Evolutionary conservation across 2,113 vertebrate species (phyloP), one percentile per base, ranked within the genome.

Genomic region (Osmerus mordax): DNA sequence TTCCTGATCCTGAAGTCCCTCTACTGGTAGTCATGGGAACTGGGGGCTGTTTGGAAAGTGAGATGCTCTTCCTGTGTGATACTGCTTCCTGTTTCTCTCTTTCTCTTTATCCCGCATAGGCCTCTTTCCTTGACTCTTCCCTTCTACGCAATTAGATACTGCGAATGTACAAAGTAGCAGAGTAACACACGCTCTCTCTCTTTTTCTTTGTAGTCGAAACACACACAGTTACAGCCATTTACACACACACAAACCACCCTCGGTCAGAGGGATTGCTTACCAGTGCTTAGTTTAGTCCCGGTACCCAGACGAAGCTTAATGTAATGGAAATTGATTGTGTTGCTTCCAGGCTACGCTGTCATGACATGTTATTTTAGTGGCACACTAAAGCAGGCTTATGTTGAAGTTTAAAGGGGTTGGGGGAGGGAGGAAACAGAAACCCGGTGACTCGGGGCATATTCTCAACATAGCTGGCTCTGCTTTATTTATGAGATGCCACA

Each of bases 311-410:
- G 79, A 84, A 67, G 79, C 79, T 78, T 87, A 86, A 88, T 88
- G 77, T 89, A 85, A 91, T 89, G 84, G 83, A 87, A 89, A 91
- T 89, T 90, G 88, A 89, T 89, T 91, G 86, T 75, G 19, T 62
- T 74, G 86, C 88, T 89, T 76, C 76, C 76, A 78, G 82, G 80
- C 84, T 80, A 76, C 81, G 70, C 83, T 86, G 84, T 86, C 84
- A 84, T 86, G 83, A 89, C 86, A 87, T 85, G 83, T 89, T 85
- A 81, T 84, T 89, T 84, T 84, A 87, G 84, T 77, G 79, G 77
- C 78, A 83, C 75, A 83, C 75, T 83, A 83, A 87, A 89, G 78
- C 66, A 8, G 84, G 81, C 79, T 86, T 84, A 80, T 84, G 78
- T 63, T 74, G 80, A 84, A 77, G 84, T 85, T 85, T 83, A 86